Conservation (phyloP, 2,888 invertebrate genomes). For the Stegana nigrithorax region DNA sequence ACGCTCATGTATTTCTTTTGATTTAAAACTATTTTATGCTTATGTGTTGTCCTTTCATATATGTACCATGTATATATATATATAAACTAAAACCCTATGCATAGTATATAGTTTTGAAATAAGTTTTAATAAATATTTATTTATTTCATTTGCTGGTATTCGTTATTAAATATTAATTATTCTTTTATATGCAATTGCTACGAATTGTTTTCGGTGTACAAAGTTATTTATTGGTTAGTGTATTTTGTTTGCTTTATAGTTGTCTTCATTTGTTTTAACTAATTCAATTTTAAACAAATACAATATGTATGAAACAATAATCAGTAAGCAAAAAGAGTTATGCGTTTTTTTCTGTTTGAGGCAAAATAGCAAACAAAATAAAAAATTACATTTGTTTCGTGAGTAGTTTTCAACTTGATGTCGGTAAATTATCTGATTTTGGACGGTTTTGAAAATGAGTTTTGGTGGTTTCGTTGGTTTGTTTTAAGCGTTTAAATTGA, state of each 20-base stretch:
- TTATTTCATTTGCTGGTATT: constrained; percentile 33
- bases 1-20: constrained; percentile 3
- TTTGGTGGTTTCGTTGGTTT: neutral
- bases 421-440: constrained; percentile 30
- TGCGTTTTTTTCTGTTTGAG: neutral
- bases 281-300: constrained; percentile 33
- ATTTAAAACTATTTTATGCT: constrained; percentile 12
- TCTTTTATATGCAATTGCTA: constrained; percentile 49
- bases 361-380: constrained; percentile 4
- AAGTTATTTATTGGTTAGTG: constrained; percentile 59
- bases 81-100: too few species aligned
- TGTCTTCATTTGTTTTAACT: constrained; percentile 38
- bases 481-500: constrained; percentile 1
- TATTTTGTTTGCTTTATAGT: constrained; percentile 35
- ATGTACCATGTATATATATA: too few species aligned
- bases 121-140: constrained; percentile 49
- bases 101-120: too few species aligned
- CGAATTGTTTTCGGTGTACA: constrained; percentile 65
- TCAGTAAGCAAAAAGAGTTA: constrained; percentile 3
- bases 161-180: constrained; percentile 36
- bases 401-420: constrained; percentile 58
- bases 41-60: neutral
- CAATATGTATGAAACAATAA: constrained; percentile 11
- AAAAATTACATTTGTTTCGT: constrained; percentile 12
- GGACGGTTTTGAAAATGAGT: constrained; percentile 47